A percentile compares a stretch with the other conserved stretches of the same genome.
phyloP scores from a whole-genome alignment of 2,113 vertebrate species.

The Callaeas wilsoni region DNA sequence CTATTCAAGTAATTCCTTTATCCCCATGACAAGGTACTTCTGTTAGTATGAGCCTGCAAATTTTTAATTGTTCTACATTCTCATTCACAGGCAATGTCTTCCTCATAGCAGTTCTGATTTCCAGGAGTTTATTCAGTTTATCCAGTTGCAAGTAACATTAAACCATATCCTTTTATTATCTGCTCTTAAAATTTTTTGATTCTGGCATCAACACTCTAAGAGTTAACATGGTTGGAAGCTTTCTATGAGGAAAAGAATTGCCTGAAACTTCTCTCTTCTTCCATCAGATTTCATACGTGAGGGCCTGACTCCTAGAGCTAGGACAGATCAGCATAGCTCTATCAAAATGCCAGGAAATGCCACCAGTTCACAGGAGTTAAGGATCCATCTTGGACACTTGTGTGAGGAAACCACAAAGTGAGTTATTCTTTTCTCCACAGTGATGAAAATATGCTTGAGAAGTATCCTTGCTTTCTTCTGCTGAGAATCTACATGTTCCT shows the following conservation, averaged over 20 bases:
- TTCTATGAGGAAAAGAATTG: background rate
- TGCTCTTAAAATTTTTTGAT: background rate
- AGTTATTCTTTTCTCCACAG: background rate
- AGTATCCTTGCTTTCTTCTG: background rate
- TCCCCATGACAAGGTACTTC: background rate
- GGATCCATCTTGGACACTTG: accelerated
- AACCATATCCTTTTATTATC: background rate
- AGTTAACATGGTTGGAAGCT: background rate
- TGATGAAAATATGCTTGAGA: background rate
- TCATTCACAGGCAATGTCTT: background rate
- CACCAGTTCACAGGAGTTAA: background rate
- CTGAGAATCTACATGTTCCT: background rate
- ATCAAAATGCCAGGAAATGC: background rate
- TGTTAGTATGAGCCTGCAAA: background rate
- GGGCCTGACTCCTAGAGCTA: background rate
- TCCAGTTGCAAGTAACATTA: background rate
- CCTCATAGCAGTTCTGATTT: background rate
- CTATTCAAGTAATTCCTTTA: background rate
- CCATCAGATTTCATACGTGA: background rate
- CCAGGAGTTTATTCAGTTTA: background rate
- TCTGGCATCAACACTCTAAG: background rate
- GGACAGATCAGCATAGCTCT: background rate
- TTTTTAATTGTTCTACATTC: background rate
- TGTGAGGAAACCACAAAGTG: accelerated
- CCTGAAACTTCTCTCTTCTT: background rate